These are phyloP conservation scores for Lynx canadensis DNA, from an alignment of 2,113 vertebrate species.

Conservation along the genomic window DNA sequence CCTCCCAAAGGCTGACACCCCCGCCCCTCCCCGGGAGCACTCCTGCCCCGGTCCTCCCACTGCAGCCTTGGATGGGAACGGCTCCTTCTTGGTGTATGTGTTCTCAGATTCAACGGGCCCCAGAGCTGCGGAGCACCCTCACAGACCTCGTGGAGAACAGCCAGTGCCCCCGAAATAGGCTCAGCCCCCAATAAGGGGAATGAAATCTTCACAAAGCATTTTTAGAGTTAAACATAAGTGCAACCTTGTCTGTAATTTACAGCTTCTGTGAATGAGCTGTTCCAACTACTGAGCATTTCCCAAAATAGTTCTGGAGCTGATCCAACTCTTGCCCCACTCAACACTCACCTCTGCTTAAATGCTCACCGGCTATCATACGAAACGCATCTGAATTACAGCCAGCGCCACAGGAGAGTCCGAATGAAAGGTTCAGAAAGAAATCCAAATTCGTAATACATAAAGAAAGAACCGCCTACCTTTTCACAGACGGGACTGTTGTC, in stretches of 20 bases:
- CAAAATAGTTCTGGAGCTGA: neutral
- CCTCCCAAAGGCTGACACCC: too few relatives aligned
- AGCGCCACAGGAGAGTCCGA: neutral
- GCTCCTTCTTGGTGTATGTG: neutral
- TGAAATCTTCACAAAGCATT: neutral
- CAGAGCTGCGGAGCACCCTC: rapidly evolving
- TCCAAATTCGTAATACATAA: neutral
- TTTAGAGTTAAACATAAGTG: neutral
- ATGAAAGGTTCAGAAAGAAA: neutral
- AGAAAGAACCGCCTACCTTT: slow-evolving; percentile 88
- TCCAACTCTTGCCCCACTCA: neutral
- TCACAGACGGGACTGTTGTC: slow-evolving; percentile 97
- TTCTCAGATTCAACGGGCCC: neutral
- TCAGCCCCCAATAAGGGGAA: neutral
- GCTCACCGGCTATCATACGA: neutral
- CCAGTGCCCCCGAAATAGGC: neutral
- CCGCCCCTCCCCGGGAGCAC: too few relatives aligned
- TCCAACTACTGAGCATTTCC: neutral
- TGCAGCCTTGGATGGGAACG: rapidly evolving
- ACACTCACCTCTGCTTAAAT: neutral
- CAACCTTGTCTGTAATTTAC: neutral
- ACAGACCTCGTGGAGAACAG: neutral
- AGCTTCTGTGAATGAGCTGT: neutral
- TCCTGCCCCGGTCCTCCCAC: too few relatives aligned
- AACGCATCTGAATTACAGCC: neutral